Base-by-base conservation (phyloP, 2,888 invertebrate species). In the Drosophila rubida region DNA sequence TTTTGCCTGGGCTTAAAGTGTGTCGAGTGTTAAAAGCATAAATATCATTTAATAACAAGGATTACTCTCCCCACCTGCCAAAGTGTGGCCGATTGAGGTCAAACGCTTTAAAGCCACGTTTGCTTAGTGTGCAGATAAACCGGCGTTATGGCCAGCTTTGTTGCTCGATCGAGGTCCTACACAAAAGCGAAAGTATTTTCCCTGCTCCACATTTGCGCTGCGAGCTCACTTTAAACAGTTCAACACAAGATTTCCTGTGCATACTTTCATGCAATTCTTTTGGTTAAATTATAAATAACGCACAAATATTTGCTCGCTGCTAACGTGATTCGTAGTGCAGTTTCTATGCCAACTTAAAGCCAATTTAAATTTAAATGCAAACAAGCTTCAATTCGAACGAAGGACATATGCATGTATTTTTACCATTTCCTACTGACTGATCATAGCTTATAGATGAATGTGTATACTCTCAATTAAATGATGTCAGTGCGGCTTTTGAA, bases 401-500 rank as follows among this genome's bases (percentile, higher is more conserved):
- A 13, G 32, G 49, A 30, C 48, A 32, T n/a, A 5, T n/a, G 32
- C n/a, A 32, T 4, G 4, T n/a, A n/a, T 32, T 32, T 32, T 32
- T n/a, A 13, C 30, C 22, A 35, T 30, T 42, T 30, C 30, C 19
- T 8, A 8, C 27, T 6, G n/a, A 8, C 27, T 19, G 41, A 41
- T 58, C 50, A 41, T 30, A 27, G 51, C 27, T 30, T 53, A 53
- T 53, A 41, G 51, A 41, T 35, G 9, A 27, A 6, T 13, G 25
- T 42, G 19, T 49, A 11, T 51, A 19, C 32, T 45, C 35, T 39
- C 53, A 64, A 60, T 77, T 80, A 64, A 74, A 66, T 78, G 70
- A 62, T 70, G 62, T 68, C 58, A 61, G 55, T 70, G 60, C 45
- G 65, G 57, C 57, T 51, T 62, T 51, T 48, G 37, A 50, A 14